Evolutionary conservation across 2,797 vertebrate genomes (phyloP).

Genomic region (Sebastes alutus): DNA sequence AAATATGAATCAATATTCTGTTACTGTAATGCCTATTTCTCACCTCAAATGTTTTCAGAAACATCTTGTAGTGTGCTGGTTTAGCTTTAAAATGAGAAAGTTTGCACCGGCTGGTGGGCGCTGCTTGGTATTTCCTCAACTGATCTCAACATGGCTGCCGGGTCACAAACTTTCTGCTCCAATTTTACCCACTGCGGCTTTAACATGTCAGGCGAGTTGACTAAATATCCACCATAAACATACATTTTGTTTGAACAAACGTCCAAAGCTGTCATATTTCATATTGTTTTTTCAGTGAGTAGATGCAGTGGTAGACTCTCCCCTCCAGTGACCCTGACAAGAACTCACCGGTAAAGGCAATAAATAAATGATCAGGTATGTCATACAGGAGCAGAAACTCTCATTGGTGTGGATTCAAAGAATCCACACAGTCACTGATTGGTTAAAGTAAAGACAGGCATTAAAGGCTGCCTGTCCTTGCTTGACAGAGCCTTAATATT

Average conservation of each 20-base stretch:
- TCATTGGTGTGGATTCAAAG: constrained; percentile 11
- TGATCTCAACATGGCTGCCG: too few species aligned
- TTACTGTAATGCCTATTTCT: too few species aligned
- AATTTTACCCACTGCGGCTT: too few species aligned
- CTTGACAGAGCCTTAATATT: constrained; percentile 43
- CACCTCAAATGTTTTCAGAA: too few species aligned
- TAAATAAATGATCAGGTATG: constrained; percentile 43
- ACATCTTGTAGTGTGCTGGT: too few species aligned
- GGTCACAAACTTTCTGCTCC: too few species aligned
- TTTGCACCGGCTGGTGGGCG: not conserved
- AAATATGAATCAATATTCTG: too few species aligned
- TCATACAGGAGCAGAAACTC: not conserved
- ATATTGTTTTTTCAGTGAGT: not conserved
- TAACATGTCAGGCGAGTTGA: not conserved
- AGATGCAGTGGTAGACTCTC: not conserved
- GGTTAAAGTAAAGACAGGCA: constrained; percentile 34
- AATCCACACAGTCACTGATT: constrained; percentile 25
- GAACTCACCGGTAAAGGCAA: constrained; percentile 6
- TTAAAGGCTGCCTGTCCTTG: constrained; percentile 50
- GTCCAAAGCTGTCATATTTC: not conserved
- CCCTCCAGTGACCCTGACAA: constrained; percentile 17
- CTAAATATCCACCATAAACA: not conserved
- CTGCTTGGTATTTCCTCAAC: too few species aligned
- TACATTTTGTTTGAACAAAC: too few species aligned
- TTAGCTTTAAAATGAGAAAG: too few species aligned